Evolutionary conservation across 1,140 invertebrate species (phyloP).

Genomic region (Cydia fagiglandana): DNA sequence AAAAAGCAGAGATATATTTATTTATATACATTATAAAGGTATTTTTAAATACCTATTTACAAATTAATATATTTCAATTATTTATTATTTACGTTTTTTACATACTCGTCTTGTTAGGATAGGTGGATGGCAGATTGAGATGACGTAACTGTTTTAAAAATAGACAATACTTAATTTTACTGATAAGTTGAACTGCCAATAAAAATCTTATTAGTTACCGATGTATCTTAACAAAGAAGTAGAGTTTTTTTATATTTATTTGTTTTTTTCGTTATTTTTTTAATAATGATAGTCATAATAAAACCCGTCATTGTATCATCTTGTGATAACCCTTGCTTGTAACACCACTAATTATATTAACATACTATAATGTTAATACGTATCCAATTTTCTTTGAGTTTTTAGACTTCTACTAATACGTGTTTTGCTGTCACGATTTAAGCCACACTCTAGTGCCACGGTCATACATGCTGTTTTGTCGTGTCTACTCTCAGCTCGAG

Average conservation of each 20-base stretch:
- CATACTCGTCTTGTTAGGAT: slow-evolving; percentile 53
- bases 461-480: slow-evolving; percentile 57
- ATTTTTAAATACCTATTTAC: slow-evolving; percentile 49
- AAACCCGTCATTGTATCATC: slow-evolving; percentile 49
- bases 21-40: slow-evolving; percentile 60
- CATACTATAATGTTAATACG: slow-evolving; percentile 53
- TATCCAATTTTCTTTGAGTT: slow-evolving; percentile 45
- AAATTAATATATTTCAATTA: slow-evolving; percentile 67
- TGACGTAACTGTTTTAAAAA: slow-evolving; percentile 51
- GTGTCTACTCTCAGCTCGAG: slow-evolving; percentile 54
- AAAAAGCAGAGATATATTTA: slow-evolving; percentile 71
- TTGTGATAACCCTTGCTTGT: slow-evolving; percentile 78
- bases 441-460: slow-evolving; percentile 40
- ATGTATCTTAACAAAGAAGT: slow-evolving; percentile 66
- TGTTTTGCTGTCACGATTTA: slow-evolving; percentile 19
- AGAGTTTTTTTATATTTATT: slow-evolving; percentile 56
- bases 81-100: slow-evolving; percentile 62
- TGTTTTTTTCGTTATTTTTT: slow-evolving; percentile 41
- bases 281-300: slow-evolving; percentile 41
- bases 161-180: slow-evolving; percentile 54
- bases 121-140: slow-evolving; percentile 60
- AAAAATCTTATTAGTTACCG: slow-evolving; percentile 66
- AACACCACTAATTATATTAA: slow-evolving; percentile 78
- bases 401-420: slow-evolving; percentile 32
- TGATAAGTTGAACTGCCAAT: slow-evolving; percentile 59